phyloP scores from a whole-genome alignment of 2,888 invertebrate genomes.

The Tiliacea aurago region DNA sequence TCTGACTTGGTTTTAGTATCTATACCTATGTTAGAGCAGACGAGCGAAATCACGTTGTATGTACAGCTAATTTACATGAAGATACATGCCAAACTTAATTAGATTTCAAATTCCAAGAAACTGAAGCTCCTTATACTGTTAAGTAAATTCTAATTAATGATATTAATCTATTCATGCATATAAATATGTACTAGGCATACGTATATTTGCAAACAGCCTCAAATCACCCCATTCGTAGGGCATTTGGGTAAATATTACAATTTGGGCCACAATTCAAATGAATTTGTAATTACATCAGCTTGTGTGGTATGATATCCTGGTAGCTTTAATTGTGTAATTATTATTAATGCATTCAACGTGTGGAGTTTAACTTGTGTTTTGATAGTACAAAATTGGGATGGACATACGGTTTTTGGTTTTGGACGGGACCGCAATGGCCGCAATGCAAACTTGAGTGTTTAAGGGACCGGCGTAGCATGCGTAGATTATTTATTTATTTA shows the following conservation, averaged over 20 bases:
- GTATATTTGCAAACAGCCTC: slow-evolving; percentile 13
- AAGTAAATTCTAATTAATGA: slow-evolving; percentile 49
- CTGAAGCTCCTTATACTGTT: slow-evolving; percentile 9
- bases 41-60: not conserved
- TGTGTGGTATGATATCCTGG: slow-evolving; percentile 48
- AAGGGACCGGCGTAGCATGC: too few species aligned
- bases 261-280: slow-evolving; percentile 53
- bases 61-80: slow-evolving; percentile 20
- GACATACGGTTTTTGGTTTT: slow-evolving; percentile 16
- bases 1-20: not conserved
- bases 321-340: slow-evolving; percentile 51
- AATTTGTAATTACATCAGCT: slow-evolving; percentile 56
- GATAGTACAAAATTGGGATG: slow-evolving; percentile 23
- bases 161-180: slow-evolving; percentile 4
- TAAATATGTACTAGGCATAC: not conserved
- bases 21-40: not conserved
- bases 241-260: slow-evolving; percentile 37
- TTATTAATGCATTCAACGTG: slow-evolving; percentile 56
- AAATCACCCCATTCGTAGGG: slow-evolving; percentile 29
- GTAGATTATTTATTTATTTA: too few species aligned
- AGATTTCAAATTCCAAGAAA: slow-evolving; percentile 24
- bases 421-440: not conserved
- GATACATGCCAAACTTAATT: slow-evolving; percentile 21
- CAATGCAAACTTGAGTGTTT: not conserved
- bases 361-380: slow-evolving; percentile 42